Evolutionary conservation across 2,888 invertebrate species (phyloP).

Genomic region (Pherbina coryleti): DNA sequence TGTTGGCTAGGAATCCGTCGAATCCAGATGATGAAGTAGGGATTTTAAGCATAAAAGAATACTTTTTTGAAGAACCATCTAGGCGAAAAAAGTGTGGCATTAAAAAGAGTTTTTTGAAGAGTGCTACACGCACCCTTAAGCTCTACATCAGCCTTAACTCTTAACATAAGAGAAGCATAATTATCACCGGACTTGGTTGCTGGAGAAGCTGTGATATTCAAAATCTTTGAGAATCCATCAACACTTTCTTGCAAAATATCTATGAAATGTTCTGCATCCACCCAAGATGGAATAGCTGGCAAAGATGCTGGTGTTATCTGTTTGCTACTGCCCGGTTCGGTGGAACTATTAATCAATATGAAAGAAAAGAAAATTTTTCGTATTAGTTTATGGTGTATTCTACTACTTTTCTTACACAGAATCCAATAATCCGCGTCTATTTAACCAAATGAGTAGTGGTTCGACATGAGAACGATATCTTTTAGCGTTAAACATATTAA

Average conservation of each 20-base stretch:
- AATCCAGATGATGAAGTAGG: constrained; percentile 23
- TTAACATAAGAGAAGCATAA: constrained; percentile 50
- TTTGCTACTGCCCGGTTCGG: neutral
- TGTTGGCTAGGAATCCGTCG: constrained; percentile 35
- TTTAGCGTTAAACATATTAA: constrained; percentile 55
- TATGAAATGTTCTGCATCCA: constrained; percentile 26
- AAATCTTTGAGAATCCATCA: constrained; percentile 17
- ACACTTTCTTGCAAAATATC: constrained; percentile 20
- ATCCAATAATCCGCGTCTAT: constrained; percentile 57
- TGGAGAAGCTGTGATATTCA: neutral
- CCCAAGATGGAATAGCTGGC: constrained; percentile 14
- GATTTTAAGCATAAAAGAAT: constrained; percentile 54
- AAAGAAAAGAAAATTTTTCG: neutral
- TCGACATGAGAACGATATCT: constrained; percentile 59
- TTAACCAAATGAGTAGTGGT: constrained; percentile 61
- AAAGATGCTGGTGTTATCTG: neutral
- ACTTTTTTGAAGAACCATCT: constrained; percentile 33
- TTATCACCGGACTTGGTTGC: constrained; percentile 52
- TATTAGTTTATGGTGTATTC: neutral
- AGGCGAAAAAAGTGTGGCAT: neutral
- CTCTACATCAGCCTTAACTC: constrained; percentile 27
- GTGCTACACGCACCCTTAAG: neutral
- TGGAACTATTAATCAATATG: neutral
- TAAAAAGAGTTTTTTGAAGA: neutral
- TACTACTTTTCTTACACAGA: constrained; percentile 12